These are phyloP conservation scores for Enteromius anoplus DNA, from an alignment of 2,797 vertebrate species.

Conservation along the genomic window DNA sequence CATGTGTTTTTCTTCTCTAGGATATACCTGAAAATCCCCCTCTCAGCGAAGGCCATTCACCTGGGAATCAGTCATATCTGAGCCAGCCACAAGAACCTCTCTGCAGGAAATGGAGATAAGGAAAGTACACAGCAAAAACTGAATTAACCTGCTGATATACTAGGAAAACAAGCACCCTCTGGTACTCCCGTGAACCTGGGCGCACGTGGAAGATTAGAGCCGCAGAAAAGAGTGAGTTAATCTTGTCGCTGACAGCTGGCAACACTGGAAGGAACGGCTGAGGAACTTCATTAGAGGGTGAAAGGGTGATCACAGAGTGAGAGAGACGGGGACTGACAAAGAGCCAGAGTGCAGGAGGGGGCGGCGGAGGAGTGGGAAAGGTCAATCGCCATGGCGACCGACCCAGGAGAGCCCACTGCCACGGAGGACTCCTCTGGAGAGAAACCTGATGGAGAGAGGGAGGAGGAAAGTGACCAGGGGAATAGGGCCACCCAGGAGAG, in stretches of 20 bases:
- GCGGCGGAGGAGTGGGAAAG: slow-evolving; percentile 64
- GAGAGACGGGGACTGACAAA: slow-evolving; percentile 80
- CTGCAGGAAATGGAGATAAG: slow-evolving; percentile 64
- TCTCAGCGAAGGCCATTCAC: slow-evolving; percentile 51
- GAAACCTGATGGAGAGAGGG: slow-evolving; percentile 87
- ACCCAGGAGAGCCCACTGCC: slow-evolving; percentile 88
- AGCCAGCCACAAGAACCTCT: slow-evolving; percentile 46
- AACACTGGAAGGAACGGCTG: slow-evolving; percentile 52
- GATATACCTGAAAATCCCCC: slow-evolving; percentile 72
- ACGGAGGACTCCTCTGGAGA: slow-evolving; percentile 86
- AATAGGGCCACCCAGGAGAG: slow-evolving; percentile 67
- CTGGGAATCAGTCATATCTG: slow-evolving; percentile 40
- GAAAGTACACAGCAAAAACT: slow-evolving; percentile 55
- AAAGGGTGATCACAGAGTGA: slow-evolving; percentile 69
- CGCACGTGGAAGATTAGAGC: slow-evolving; percentile 27
- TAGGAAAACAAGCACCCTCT: slow-evolving; percentile 38
- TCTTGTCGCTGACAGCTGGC: slow-evolving; percentile 32
- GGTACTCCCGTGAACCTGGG: slow-evolving; percentile 49
- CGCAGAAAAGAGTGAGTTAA: not conserved
- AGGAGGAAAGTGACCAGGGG: slow-evolving; percentile 66
- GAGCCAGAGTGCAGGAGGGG: slow-evolving; percentile 76
- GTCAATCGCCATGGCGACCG: slow-evolving; percentile 85
- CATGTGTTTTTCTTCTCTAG: slow-evolving; percentile 68
- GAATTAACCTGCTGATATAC: slow-evolving; percentile 35
- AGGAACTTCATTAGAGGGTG: slow-evolving; percentile 53